Percentiles rank a stretch among this genome's conserved stretches.
Evolutionary conservation across 2,113 vertebrate genomes (phyloP).

Genomic region (Isichthys henryi): DNA sequence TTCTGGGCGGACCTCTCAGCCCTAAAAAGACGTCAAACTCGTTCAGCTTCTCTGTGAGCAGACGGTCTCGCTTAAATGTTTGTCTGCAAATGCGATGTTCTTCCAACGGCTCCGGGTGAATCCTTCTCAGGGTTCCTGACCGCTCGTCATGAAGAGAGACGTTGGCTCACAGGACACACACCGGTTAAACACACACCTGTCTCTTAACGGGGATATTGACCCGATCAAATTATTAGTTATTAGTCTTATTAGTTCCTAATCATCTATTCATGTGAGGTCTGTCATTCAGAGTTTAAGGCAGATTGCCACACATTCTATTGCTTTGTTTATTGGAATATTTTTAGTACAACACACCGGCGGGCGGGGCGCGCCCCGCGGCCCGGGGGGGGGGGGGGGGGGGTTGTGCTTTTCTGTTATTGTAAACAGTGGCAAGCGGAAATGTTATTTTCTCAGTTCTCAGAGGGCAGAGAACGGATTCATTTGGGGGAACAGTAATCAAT

Average conservation of each 20-base stretch:
- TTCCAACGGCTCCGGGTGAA: background rate
- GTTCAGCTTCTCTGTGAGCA: background rate
- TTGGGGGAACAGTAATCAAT: background rate
- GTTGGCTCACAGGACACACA: background rate
- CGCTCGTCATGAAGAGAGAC: background rate
- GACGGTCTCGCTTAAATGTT: background rate
- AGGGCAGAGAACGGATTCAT: background rate
- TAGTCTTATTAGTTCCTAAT: background rate
- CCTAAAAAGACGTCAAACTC: background rate
- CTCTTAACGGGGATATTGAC: background rate
- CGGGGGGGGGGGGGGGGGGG: too few species aligned
- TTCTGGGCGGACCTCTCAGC: background rate
- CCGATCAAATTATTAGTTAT: background rate
- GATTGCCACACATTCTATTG: background rate
- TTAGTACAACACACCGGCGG: too few species aligned
- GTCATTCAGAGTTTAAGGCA: background rate
- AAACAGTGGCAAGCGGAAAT: background rate
- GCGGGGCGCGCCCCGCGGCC: too few species aligned
- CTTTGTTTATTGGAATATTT: background rate
- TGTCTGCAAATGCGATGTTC: background rate
- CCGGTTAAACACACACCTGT: background rate
- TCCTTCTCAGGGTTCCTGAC: background rate
- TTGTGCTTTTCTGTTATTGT: background rate
- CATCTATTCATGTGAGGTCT: too few species aligned
- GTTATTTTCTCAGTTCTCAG: background rate